A percentile compares a stretch with the other conserved stretches of the same genome.
Conservation (phyloP, 2,888 invertebrate genomes). For the Coecobrya sp. region DNA sequence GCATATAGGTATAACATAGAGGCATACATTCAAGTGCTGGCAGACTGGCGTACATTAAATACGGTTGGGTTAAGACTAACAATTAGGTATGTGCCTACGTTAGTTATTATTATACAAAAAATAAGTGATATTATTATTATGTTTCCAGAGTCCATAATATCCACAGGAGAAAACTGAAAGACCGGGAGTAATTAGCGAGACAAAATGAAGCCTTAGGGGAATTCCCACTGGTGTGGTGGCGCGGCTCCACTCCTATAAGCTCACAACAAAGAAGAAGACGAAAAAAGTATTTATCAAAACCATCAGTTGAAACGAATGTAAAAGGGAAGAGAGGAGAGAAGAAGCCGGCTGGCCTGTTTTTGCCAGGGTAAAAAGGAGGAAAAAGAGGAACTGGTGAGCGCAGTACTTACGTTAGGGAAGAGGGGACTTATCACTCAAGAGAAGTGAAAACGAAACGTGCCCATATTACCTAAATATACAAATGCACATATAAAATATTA, state of each 20-base stretch:
- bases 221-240: conserved; percentile 62
- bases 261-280: conserved; percentile 57
- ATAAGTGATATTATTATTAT: conserved; percentile 45
- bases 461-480: conserved; percentile 52
- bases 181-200: conserved; percentile 78
- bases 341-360: conserved; percentile 27
- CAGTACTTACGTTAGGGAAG: conserved; percentile 27
- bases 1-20: neutral
- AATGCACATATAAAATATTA: conserved; percentile 5
- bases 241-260: conserved; percentile 3
- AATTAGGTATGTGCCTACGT: neutral
- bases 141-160: conserved; percentile 42
- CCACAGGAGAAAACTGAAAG: conserved; percentile 44
- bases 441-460: conserved; percentile 58
- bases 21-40: neutral
- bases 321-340: neutral
- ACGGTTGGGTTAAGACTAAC: neutral
- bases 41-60: neutral
- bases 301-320: conserved; percentile 57
- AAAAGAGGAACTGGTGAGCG: conserved; percentile 4
- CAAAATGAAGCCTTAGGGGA: conserved; percentile 80
- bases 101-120: conserved; percentile 44
- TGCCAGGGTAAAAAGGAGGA: neutral
- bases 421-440: conserved; percentile 54
- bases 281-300: conserved; percentile 77